Evolutionary conservation across 1,140 invertebrate genomes (phyloP), one percentile per base, ranked within the genome.

Genomic region (Drosophila ananassae): DNA sequence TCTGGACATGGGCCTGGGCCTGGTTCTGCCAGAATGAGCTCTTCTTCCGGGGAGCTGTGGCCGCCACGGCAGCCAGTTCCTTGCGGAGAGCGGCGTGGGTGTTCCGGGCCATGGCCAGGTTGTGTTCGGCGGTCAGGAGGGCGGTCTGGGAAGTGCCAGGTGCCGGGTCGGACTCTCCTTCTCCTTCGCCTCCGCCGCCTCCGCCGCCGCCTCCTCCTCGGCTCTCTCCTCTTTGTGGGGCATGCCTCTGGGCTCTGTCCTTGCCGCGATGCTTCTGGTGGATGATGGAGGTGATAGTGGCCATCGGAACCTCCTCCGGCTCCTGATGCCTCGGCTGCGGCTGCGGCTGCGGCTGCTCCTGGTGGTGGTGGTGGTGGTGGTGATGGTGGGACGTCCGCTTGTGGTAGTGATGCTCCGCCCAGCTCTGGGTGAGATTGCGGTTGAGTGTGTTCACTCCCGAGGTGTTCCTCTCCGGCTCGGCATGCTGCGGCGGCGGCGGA

Each of bases 1-100:
- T 46, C 17, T 52, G 58, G 0, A 25, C 30, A 12, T 58, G 54
- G 0, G 48, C 25, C 9, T 57, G 32, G 41, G 22, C 68, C 73
- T 51, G 83, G 39, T 22, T 51, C 47, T 41, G 61, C 73, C 47
- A 80, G 0, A 7, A 9, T n/a, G 21, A 12, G 9, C 21, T 32
- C 60, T 46, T 67, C 2, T 17, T 41, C 0, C 25, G 34, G 0
- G 58, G 52, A 1, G 73, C 81, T 2, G 78, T 62, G 7, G 71
- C 78, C 10, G 55, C 73, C 39, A 80, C 55, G 3, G 81, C 80
- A 1, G 76, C 80, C 25, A 76, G 13, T 44, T 85, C 77, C 1
- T 73, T 48, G 2, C 46, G 57, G 21, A 77, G 12, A 0, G 56
- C 41, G 13, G 62, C 41, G 3, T 55, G 46, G 3, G 46, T 41